phyloP scores from a whole-genome alignment of 2,888 invertebrate genomes.

The Pemphredon lugubris region DNA sequence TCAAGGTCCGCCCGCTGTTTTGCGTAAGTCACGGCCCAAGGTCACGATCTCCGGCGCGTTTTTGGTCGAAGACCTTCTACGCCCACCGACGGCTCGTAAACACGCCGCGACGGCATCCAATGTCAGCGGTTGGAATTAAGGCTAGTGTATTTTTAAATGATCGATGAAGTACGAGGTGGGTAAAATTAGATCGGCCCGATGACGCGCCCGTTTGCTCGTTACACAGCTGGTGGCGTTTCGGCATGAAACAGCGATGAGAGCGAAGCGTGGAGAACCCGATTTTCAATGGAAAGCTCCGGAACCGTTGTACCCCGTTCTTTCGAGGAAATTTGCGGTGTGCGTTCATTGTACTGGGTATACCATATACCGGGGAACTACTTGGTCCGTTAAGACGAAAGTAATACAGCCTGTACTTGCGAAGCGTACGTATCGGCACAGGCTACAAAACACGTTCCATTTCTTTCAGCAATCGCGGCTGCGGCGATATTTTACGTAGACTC shows the following conservation, averaged over 20 bases:
- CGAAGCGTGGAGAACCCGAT: background rate
- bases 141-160: conserved; percentile 1
- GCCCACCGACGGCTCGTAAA: background rate
- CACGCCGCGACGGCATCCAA: background rate
- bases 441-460: no score
- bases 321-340: no score
- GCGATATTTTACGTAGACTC: no score
- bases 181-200: conserved; percentile 3
- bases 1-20: background rate
- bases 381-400: no score
- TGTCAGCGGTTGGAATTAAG: background rate
- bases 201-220: background rate
- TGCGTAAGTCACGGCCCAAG: conserved; percentile 6
- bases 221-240: background rate
- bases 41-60: background rate
- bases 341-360: no score
- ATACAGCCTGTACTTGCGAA: no score
- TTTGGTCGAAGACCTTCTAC: conserved; percentile 4
- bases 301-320: no score
- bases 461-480: no score
- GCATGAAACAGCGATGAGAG: background rate
- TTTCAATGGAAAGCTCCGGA: no score
- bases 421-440: no score
- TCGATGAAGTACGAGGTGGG: background rate
- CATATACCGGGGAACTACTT: no score